phyloP scores from a whole-genome alignment of 2,888 invertebrate genomes.

The Allygus modestus region DNA sequence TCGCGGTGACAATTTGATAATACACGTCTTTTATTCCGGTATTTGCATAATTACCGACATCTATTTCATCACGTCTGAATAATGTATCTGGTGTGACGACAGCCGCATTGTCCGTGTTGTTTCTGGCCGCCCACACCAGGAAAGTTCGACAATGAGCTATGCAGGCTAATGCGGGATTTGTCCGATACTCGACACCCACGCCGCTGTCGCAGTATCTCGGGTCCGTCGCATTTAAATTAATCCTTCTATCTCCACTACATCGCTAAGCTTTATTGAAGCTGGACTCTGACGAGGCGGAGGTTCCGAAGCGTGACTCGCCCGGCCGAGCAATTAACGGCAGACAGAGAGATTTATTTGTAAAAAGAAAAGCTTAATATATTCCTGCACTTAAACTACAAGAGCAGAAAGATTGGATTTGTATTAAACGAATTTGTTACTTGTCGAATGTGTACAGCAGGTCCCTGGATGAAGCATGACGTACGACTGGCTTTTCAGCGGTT shows the following conservation, averaged over 20 bases:
- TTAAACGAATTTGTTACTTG: constrained; percentile 14
- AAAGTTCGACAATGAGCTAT: constrained; percentile 35
- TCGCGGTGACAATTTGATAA: constrained; percentile 43
- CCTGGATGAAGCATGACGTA: not conserved
- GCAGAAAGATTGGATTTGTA: constrained; percentile 23
- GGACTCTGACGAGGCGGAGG: constrained; percentile 11
- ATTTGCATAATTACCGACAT: constrained; percentile 57
- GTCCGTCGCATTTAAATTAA: no score
- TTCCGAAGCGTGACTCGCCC: not conserved
- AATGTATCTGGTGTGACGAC: constrained; percentile 48
- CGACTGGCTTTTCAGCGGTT: not conserved
- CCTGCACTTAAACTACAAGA: constrained; percentile 28
- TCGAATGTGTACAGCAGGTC: not conserved
- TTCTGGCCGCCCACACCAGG: constrained; percentile 29
- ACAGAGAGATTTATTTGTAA: constrained; percentile 7
- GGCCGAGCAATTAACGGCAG: constrained; percentile 1
- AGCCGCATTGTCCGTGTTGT: constrained; percentile 34
- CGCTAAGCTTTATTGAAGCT: constrained; percentile 34
- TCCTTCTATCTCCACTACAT: constrained; percentile 3
- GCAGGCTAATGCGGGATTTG: constrained; percentile 29
- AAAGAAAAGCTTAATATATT: constrained; percentile 20
- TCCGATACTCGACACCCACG: constrained; percentile 19
- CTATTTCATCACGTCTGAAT: constrained; percentile 54
- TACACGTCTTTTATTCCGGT: constrained; percentile 38
- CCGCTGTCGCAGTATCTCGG: not conserved